Percentiles rank a stretch among this genome's conserved stretches.
Evolutionary conservation across 2,888 invertebrate species (phyloP).

Genomic region (Cantharis rufa): DNA sequence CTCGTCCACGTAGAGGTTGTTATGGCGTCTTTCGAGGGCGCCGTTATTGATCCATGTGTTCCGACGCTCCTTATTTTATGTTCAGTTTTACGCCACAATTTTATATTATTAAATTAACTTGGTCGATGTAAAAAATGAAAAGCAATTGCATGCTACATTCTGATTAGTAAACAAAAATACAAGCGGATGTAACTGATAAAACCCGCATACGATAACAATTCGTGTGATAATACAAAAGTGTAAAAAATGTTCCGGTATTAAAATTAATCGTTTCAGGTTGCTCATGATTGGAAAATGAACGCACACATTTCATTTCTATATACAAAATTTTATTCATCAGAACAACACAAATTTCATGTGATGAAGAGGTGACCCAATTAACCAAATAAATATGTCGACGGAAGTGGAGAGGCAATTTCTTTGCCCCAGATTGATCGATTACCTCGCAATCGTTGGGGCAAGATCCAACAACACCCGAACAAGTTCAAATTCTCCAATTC

Average conservation of each 20-base stretch:
- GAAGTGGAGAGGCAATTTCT: constrained; percentile 78
- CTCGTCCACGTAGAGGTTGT: background rate
- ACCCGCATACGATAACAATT: constrained; percentile 17
- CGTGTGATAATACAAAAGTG: constrained; percentile 13
- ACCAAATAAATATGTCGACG: constrained; percentile 49
- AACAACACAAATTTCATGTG: constrained; percentile 1
- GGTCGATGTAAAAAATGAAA: background rate
- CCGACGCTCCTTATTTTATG: constrained; percentile 17
- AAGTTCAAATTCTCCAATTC: constrained; percentile 75
- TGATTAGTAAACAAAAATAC: background rate
- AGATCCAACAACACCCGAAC: constrained; percentile 70
- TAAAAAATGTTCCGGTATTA: background rate
- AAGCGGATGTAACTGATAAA: background rate
- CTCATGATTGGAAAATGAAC: constrained; percentile 17
- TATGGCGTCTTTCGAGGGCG: constrained; percentile 25
- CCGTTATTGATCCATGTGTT: constrained; percentile 21
- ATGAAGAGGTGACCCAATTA: constrained; percentile 47
- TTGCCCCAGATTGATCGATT: constrained; percentile 90
- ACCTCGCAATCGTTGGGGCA: constrained; percentile 95
- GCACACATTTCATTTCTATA: constrained; percentile 2
- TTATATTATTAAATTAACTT: background rate
- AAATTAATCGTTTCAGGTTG: constrained; percentile 9
- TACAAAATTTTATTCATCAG: background rate
- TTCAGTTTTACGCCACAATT: constrained; percentile 5
- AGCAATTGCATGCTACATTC: background rate